phyloP scores from a whole-genome alignment of 2,888 invertebrate genomes.

The Drosophila recens region DNA sequence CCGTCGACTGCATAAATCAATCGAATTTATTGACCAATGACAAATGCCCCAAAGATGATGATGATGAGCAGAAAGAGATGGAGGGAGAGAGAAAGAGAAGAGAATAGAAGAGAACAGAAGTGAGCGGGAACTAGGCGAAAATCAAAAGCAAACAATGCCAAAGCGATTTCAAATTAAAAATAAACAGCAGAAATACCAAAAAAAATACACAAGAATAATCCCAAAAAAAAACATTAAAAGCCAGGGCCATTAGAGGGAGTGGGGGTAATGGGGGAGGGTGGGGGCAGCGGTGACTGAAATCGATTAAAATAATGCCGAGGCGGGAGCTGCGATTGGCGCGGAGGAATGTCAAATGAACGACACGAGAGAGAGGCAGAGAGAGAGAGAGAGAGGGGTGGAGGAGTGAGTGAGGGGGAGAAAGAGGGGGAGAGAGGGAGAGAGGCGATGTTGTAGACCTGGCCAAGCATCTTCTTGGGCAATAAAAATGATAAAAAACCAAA shows the following conservation, averaged over 20 bases:
- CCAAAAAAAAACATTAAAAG: slow-evolving; percentile 57
- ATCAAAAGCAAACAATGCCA: slow-evolving; percentile 50
- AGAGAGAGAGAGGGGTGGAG: background rate
- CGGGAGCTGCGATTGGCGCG: slow-evolving; percentile 57
- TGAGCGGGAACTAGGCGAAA: slow-evolving; percentile 46
- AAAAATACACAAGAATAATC: slow-evolving; percentile 33
- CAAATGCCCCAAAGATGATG: slow-evolving; percentile 59
- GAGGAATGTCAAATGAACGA: slow-evolving; percentile 73
- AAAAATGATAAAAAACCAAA: slow-evolving; percentile 72
- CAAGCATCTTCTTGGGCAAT: slow-evolving; percentile 54
- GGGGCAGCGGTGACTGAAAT: slow-evolving; percentile 56
- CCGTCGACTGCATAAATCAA: slow-evolving; percentile 76
- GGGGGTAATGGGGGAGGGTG: slow-evolving; percentile 12
- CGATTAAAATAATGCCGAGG: slow-evolving; percentile 71
- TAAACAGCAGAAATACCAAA: slow-evolving; percentile 34
- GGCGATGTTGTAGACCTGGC: slow-evolving; percentile 7
- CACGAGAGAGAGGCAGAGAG: slow-evolving; percentile 35
- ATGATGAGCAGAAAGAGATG: slow-evolving; percentile 7
- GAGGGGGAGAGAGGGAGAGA: background rate
- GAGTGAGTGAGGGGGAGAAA: background rate
- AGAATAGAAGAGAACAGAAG: background rate
- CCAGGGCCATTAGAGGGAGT: slow-evolving; percentile 2
- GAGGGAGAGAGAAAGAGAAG: background rate
- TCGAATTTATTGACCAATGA: slow-evolving; percentile 83
- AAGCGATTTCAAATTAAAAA: slow-evolving; percentile 59